phyloP scores from a whole-genome alignment of 2,797 vertebrate genomes.

The Cossypha niveicapilla region DNA sequence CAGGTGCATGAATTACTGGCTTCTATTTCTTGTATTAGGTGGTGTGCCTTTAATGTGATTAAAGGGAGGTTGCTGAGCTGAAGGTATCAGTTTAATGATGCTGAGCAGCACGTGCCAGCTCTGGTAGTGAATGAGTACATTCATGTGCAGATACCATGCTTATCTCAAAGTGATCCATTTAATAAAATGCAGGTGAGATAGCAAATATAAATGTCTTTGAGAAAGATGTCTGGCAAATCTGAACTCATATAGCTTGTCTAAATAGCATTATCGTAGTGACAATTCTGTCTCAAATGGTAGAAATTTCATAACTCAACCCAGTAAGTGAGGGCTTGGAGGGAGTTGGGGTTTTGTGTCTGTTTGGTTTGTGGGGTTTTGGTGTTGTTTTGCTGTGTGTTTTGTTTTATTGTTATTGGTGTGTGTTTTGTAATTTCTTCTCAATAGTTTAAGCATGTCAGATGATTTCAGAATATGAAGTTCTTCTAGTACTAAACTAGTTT shows the following conservation, averaged over 20 bases:
- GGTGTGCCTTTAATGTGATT: background rate
- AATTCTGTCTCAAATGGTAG: background rate
- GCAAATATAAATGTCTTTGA: background rate
- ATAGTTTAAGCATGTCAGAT: background rate
- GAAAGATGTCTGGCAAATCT: background rate
- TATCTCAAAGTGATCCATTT: background rate
- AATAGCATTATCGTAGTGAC: accelerated
- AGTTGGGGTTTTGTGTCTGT: background rate
- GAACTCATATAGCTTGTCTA: background rate
- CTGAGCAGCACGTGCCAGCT: background rate
- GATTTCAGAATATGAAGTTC: background rate
- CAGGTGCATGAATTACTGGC: background rate
- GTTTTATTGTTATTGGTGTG: background rate
- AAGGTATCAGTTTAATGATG: background rate
- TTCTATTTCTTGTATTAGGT: background rate
- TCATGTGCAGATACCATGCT: background rate
- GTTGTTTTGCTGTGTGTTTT: background rate
- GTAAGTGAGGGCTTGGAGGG: background rate
- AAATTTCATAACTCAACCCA: background rate
- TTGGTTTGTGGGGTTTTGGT: background rate
- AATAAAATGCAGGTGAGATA: background rate
- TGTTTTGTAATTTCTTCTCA: background rate
- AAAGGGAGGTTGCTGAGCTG: background rate
- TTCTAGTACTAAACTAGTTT: background rate
- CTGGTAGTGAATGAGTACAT: background rate